Conservation (phyloP, 2,888 invertebrate genomes). For the Andrena camellia region DNA sequence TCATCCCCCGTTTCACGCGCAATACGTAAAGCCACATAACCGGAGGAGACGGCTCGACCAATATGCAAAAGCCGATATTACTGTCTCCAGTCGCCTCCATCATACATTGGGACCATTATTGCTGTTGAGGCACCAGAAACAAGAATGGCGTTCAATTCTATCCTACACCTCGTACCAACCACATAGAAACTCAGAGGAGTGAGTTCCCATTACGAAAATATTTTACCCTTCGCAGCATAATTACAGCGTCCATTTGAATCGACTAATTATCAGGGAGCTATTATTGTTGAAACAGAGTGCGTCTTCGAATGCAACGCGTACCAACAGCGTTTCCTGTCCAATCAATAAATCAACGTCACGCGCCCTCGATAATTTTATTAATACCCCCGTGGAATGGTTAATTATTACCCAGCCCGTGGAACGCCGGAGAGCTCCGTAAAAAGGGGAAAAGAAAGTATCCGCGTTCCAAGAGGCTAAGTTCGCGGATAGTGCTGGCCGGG, state of each 20-base stretch:
- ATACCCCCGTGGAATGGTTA: conserved; percentile 44
- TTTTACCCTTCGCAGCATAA: too few species aligned
- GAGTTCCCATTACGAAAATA: not conserved
- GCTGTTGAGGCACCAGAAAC: conserved; percentile 61
- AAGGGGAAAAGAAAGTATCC: not conserved
- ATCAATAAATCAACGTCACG: conserved; percentile 54
- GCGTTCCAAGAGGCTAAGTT: not conserved
- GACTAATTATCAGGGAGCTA: too few species aligned
- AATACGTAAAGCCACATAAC: conserved; percentile 3
- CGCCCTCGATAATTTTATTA: conserved; percentile 61
- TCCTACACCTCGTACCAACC: not conserved
- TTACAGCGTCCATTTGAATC: too few species aligned
- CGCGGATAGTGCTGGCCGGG: not conserved
- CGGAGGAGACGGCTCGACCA: conserved; percentile 13
- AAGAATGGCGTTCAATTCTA: conserved; percentile 68
- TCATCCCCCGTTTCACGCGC: not conserved
- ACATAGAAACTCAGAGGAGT: not conserved
- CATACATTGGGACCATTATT: conserved; percentile 37
- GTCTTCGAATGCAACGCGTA: conserved; percentile 15
- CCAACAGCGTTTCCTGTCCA: conserved; percentile 25
- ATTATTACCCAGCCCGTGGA: conserved; percentile 19
- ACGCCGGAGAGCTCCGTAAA: not conserved
- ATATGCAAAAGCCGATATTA: conserved; percentile 76
- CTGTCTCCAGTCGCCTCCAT: conserved; percentile 73
- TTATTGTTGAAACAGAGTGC: not conserved